Evolutionary conservation across 2,797 vertebrate species (phyloP).

Genomic region (Acanthurus tractus): DNA sequence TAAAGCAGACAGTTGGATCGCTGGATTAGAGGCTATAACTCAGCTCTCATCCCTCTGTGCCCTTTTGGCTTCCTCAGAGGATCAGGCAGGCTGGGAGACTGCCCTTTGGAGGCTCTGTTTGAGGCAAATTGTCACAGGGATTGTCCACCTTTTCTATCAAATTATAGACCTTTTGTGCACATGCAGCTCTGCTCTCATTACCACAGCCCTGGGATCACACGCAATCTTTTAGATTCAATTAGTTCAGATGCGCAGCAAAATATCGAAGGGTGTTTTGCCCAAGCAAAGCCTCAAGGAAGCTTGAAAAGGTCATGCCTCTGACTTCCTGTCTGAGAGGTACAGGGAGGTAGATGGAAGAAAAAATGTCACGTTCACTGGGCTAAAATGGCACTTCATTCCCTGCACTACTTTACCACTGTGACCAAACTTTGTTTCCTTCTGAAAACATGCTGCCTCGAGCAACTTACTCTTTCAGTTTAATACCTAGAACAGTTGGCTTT

Average conservation of each 20-base stretch:
- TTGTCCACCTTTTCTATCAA: conserved; percentile 77
- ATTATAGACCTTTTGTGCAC: conserved; percentile 79
- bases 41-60: conserved; percentile 63
- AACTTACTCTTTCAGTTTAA: conserved; percentile 56
- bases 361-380: conserved; percentile 67
- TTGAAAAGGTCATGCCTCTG: conserved; percentile 82
- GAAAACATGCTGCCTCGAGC: conserved; percentile 63
- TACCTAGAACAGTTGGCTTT: conserved; percentile 45
- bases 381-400: conserved; percentile 76
- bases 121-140: conserved; percentile 72
- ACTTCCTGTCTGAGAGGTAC: conserved; percentile 71
- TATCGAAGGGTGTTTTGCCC: conserved; percentile 83
- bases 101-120: conserved; percentile 77
- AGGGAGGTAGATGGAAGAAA: conserved; percentile 56
- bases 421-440: conserved; percentile 59
- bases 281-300: conserved; percentile 76
- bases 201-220: conserved; percentile 71
- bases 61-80: conserved; percentile 70
- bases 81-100: conserved; percentile 64
- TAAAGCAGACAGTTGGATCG: conserved; percentile 16
- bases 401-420: conserved; percentile 41
- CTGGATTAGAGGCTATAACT: conserved; percentile 52
- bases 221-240: conserved; percentile 86
- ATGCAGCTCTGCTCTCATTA: conserved; percentile 81
- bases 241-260: conserved; percentile 78